phyloP scores from a whole-genome alignment of 2,113 vertebrate genomes.

The Mesembrinibis cayennensis region DNA sequence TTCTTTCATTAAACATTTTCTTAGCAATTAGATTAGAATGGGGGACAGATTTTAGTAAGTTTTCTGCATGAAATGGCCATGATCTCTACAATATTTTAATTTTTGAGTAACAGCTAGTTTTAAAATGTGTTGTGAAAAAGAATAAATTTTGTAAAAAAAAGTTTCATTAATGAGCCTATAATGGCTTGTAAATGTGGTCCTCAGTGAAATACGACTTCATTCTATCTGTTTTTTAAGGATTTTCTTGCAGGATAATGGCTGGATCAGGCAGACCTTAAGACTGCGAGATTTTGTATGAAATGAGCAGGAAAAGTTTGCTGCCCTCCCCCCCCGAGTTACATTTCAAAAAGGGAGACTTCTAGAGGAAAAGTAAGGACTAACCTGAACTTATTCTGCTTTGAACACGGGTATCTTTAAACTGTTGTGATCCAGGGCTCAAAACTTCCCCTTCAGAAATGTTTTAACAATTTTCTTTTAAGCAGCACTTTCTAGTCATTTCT shows the following conservation, averaged over 20 bases:
- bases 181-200: not conserved
- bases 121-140: not conserved
- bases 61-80: not conserved
- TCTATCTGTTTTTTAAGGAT: not conserved
- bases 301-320: not conserved
- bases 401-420: not conserved
- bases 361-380: not conserved
- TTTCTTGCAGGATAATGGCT: not conserved
- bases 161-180: not conserved
- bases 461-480: not conserved
- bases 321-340: fast-evolving
- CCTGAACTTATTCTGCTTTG: not conserved
- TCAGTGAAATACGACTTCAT: not conserved
- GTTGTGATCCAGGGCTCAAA: not conserved
- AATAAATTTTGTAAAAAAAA: not conserved
- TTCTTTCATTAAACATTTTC: not conserved
- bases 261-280: not conserved
- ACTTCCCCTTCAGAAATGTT: not conserved
- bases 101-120: not conserved
- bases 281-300: not conserved
- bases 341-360: not conserved
- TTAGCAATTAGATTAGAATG: not conserved
- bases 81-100: not conserved
- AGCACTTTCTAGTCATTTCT: not conserved
- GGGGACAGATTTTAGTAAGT: not conserved